These are phyloP conservation scores for Sturmia bella DNA, from an alignment of 2,888 invertebrate species.

Conservation along the genomic window DNA sequence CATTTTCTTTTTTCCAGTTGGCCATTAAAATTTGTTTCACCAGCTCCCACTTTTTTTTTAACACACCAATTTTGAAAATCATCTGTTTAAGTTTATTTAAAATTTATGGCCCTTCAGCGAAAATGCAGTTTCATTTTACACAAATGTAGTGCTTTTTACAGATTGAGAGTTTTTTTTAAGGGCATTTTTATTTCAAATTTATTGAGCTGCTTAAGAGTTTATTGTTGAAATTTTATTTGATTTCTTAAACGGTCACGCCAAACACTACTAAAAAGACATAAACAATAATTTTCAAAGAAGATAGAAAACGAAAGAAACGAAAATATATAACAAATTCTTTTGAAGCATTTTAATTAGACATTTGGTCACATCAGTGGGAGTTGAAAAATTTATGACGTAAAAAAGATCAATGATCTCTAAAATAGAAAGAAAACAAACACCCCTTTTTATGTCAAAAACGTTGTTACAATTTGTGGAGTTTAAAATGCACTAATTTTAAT, in stretches of 20 bases:
- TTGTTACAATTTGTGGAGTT: slow-evolving; percentile 29
- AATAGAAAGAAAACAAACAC: slow-evolving; percentile 2
- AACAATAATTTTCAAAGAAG: not conserved
- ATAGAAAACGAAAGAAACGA: not conserved
- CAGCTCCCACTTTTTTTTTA: not conserved
- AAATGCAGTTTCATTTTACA: slow-evolving; percentile 24
- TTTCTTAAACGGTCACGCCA: slow-evolving; percentile 15
- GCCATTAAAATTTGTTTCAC: slow-evolving; percentile 13
- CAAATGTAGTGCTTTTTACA: slow-evolving; percentile 22
- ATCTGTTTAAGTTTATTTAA: not conserved
- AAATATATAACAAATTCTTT: slow-evolving; percentile 32
- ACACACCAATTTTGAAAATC: not conserved
- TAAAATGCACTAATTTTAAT: not conserved
- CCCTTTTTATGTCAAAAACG: slow-evolving; percentile 11
- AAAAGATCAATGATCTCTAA: slow-evolving; percentile 49
- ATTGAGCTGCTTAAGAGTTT: slow-evolving; percentile 31
- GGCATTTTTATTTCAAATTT: slow-evolving; percentile 33
- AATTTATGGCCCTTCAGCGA: not conserved
- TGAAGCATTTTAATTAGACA: slow-evolving; percentile 30
- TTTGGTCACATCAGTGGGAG: slow-evolving; percentile 33
- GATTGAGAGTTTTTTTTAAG: slow-evolving; percentile 4
- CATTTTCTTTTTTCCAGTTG: not conserved
- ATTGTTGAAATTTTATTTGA: not conserved
- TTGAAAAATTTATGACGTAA: slow-evolving; percentile 1
- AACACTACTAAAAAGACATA: slow-evolving; percentile 1